Percentiles rank a stretch among this genome's conserved stretches.
Conservation (phyloP, 2,888 invertebrate genomes). For the Mycogona germanica region DNA sequence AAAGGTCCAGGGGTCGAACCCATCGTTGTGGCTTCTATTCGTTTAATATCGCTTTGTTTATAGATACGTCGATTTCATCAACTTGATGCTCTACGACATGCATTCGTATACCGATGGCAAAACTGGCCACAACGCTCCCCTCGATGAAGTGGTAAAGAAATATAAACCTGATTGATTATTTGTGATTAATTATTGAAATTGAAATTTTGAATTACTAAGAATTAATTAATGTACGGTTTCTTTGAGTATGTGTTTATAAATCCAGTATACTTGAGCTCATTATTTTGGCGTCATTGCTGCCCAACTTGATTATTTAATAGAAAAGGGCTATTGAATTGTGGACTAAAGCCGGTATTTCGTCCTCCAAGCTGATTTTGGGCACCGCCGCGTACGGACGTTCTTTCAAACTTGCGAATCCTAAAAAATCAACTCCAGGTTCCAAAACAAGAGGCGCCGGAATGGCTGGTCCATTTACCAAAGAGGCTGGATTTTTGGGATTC, state of each 20-base stretch:
- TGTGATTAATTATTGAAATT: too few relatives aligned
- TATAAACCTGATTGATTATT: too few relatives aligned
- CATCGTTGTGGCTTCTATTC: neutral
- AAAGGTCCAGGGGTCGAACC: neutral
- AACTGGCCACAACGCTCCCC: constrained; percentile 30
- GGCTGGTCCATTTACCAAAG: constrained; percentile 60
- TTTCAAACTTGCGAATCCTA: neutral
- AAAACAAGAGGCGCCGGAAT: too few relatives aligned
- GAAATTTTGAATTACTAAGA: too few relatives aligned
- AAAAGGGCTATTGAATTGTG: neutral
- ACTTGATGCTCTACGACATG: constrained; percentile 32
- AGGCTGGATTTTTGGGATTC: constrained; percentile 74
- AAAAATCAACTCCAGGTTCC: too few relatives aligned
- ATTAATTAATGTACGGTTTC: too few relatives aligned
- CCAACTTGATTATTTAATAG: too few relatives aligned
- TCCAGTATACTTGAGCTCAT: neutral
- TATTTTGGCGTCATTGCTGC: too few relatives aligned
- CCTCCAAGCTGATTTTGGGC: neutral
- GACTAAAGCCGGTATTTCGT: too few relatives aligned
- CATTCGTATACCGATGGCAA: constrained; percentile 29
- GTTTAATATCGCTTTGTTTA: neutral
- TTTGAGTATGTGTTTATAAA: too few relatives aligned
- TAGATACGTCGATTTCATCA: constrained; percentile 30
- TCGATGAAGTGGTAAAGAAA: too few relatives aligned
- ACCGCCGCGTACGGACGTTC: neutral